Evolutionary conservation across 2,113 vertebrate species (phyloP), one percentile per base, ranked within the genome.

Genomic region (Pelecanoides urinatrix): DNA sequence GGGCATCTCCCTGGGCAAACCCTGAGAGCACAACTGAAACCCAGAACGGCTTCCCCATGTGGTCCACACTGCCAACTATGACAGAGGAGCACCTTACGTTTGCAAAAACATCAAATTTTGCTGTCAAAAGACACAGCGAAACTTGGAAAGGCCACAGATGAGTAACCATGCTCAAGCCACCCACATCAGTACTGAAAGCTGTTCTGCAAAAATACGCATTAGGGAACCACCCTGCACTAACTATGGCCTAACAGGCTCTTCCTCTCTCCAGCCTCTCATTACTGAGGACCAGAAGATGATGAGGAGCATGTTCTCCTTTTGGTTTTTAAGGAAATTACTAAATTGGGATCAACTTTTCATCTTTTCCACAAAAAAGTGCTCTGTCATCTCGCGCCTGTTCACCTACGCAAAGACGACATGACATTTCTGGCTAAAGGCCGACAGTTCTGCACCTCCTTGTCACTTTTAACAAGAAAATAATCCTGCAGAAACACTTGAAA

Each of bases 401-500:
- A 93, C 97, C 96, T 97, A 52, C 40, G 11, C 85, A 90, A 94
- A 96, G 96, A 96, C 0, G 1, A 97, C 95, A 47, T 84, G 97
- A 96, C 95, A 96, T 95, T 82, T 84, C 93, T 84, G 93, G 95
- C 94, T 92, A 94, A 95, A 94, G 96, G 88, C 96, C 78, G 67
- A 65, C 87, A 80, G 85, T 92, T 94, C 92, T 84, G 92, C 81
- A 96, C 96, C 89, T 96, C 91, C 95, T 91, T 95, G 96, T 96
- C 97, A 95, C 96, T 97, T 97, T 96, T 95, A 97, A 96, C 95
- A 97, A 96, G 96, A 92, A 95, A 95, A 96, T 96, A 96, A 96
- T 92, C 96, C 87, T 65, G 87, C 74, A 90, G 96, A 92, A 96
- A 95, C 93, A 96, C 95, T 94, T 62, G 85, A 68, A 94, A 97